Evolutionary conservation across 1,140 invertebrate genomes (phyloP).

Genomic region (Diorhabda sublineata): DNA sequence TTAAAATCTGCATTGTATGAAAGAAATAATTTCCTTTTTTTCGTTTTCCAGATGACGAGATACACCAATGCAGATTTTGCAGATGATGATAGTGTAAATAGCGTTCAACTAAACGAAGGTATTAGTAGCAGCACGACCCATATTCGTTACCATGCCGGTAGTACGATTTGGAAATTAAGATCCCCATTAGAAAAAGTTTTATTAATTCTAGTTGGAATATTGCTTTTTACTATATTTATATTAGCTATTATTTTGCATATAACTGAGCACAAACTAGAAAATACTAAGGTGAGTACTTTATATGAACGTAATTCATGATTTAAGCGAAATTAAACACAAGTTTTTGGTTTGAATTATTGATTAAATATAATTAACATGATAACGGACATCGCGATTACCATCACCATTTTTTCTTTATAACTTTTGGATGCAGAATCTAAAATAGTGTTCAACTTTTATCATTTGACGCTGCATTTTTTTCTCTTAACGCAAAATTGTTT

Average conservation of each 20-base stretch:
- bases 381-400: no score
- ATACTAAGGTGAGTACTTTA: constrained; percentile 32
- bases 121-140: constrained; percentile 73
- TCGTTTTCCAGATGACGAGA: constrained; percentile 70
- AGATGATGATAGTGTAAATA: constrained; percentile 78
- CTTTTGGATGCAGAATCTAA: no score
- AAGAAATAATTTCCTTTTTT: background rate
- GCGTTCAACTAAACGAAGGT: constrained; percentile 70
- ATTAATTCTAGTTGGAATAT: constrained; percentile 52
- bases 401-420: no score
- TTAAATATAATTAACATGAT: no score
- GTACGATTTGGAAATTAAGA: constrained; percentile 60
- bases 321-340: no score
- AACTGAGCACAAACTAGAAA: constrained; percentile 36
- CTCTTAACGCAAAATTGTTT: no score
- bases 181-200: constrained; percentile 58
- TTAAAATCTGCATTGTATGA: background rate
- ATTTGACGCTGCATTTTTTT: no score
- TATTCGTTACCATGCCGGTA: constrained; percentile 69
- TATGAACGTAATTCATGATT: background rate
- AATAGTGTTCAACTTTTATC: no score
- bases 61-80: constrained; percentile 82
- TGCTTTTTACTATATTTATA: constrained; percentile 62
- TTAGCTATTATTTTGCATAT: constrained; percentile 48
- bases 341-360: no score